phyloP scores from a whole-genome alignment of 2,113 vertebrate species.

The Onychostoma macrolepis region DNA sequence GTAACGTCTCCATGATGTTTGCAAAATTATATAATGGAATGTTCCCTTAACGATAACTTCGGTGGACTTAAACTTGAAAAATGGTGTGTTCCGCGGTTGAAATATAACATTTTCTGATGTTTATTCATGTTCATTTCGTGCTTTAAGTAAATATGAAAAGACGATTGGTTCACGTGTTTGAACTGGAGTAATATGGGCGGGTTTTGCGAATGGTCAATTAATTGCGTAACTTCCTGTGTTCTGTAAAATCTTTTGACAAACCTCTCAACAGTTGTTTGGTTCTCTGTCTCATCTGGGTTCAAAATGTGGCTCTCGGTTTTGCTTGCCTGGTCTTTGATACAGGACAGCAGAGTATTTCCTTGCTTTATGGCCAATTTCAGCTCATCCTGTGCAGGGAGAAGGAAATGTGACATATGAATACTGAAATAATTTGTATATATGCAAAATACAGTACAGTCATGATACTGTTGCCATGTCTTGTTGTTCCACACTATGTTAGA shows the following conservation, averaged over 20 bases:
- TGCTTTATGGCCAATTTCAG: slow-evolving; percentile 88
- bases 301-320: slow-evolving; percentile 79
- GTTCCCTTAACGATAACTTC: no score
- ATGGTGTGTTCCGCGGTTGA: no score
- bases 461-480: no score
- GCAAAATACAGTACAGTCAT: not conserved
- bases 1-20: no score
- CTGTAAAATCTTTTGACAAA: slow-evolving; percentile 55
- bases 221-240: not conserved
- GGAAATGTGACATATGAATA: not conserved
- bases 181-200: no score
- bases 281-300: slow-evolving; percentile 87
- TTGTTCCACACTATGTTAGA: not conserved
- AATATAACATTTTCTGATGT: no score
- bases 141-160: no score
- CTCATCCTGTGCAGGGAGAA: slow-evolving; percentile 78
- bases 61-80: no score
- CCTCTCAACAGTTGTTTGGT: slow-evolving; percentile 90
- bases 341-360: slow-evolving; percentile 85
- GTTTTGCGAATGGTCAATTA: no score
- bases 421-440: not conserved
- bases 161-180: no score
- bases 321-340: slow-evolving; percentile 85
- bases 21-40: no score
- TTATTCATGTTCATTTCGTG: no score